Evolutionary conservation across 2,113 vertebrate genomes (phyloP), one percentile per base, ranked within the genome.

Genomic region (Calyptomena viridis): DNA sequence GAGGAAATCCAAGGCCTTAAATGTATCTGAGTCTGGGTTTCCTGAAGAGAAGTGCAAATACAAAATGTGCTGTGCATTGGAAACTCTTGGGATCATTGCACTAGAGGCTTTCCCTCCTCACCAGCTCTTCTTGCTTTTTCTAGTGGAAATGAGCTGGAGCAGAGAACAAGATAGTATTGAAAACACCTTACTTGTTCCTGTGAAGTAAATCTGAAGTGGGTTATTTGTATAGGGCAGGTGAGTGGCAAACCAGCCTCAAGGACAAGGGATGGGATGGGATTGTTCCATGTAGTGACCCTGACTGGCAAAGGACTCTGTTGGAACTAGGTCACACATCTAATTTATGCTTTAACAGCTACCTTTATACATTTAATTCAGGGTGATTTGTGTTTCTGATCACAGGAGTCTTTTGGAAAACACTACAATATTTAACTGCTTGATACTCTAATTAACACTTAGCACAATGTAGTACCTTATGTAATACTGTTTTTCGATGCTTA

Each of bases 381-480:
- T 87, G 72, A 87, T 92, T 94, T 72, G 53, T 78, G 59, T 96
- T 71, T 92, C 91, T 96, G 63, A 15, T 85, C 80, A 60, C 37
- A 87, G 83, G 52, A 92, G 62, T 87, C 76, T 81, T 94, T 92
- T 89, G 86, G 68, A 95, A 81, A 27, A 64, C 1, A 0, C 3
- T 55, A 72, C 40, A 89, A 84, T 82, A 64, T 90, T 87, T 91
- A 84, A 75, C 73, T 7, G 10, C 83, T 88, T 28, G 40, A 49
- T 91, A 60, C 37, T 72, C 52, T 93, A 89, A 93, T 96, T 95
- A 96, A 89, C 77, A 63, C 55, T 79, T 84, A 90, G 60, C 80
- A 77, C 83, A 86, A 78, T 83, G 28, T 81, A 83, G 84, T 95
- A 81, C 81, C 93, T 96, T n/a, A n/a, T n/a, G 62, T 87, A 94